Conservation (phyloP, 2,888 invertebrate genomes). For the Parelbella ahira region DNA sequence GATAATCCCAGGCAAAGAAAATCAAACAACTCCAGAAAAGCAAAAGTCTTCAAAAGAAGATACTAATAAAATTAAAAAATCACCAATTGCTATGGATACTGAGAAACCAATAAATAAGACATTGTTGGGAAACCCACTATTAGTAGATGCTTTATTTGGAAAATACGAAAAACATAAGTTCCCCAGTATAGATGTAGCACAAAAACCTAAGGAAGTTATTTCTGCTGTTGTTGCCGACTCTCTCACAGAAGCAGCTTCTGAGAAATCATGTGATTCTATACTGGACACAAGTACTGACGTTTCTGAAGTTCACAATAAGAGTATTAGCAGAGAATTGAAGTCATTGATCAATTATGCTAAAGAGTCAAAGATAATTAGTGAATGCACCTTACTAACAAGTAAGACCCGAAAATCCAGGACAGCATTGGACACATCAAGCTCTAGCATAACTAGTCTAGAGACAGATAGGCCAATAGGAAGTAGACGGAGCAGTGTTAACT, state of each 20-base stretch:
- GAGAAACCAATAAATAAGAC: background rate
- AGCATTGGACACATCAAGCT: constrained; percentile 65
- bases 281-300: constrained; percentile 44
- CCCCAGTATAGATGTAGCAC: background rate
- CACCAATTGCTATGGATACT: no score
- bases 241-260: constrained; percentile 33
- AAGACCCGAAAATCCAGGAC: constrained; percentile 70
- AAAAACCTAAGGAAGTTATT: background rate
- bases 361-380: constrained; percentile 84
- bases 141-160: constrained; percentile 3
- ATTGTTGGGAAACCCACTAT: constrained; percentile 2
- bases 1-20: background rate
- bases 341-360: constrained; percentile 84
- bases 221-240: constrained; percentile 13
- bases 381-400: constrained; percentile 77
- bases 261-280: constrained; percentile 55
- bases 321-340: constrained; percentile 80
- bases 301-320: constrained; percentile 61
- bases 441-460: constrained; percentile 60
- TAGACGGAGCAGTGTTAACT: constrained; percentile 56
- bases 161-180: background rate
- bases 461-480: constrained; percentile 49
- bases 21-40: background rate
- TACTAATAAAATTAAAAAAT: background rate
- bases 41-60: no score